Evolutionary conservation across 1,140 invertebrate species (phyloP).

Genomic region (Fopius arisanus): DNA sequence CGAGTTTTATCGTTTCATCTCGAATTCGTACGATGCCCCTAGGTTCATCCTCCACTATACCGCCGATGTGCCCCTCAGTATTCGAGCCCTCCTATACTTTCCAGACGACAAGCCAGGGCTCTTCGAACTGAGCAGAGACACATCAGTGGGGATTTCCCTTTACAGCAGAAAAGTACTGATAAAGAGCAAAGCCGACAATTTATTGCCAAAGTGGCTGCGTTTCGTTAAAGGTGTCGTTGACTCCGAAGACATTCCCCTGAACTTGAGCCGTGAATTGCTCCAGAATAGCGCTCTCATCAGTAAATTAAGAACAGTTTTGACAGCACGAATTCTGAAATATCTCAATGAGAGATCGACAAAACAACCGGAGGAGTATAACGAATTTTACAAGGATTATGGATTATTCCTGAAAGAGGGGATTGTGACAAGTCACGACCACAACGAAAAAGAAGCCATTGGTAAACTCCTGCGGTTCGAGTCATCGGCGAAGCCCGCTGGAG

Average conservation of each 20-base stretch:
- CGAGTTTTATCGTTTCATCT: conserved; percentile 91
- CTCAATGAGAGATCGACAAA: conserved; percentile 87
- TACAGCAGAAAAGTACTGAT: conserved; percentile 92
- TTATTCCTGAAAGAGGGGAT: conserved; percentile 96
- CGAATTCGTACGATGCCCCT: conserved; percentile 85
- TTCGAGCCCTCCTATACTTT: conserved; percentile 91
- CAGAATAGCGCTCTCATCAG: conserved; percentile 94
- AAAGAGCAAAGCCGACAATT: conserved; percentile 87
- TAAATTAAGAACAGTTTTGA: conserved; percentile 86
- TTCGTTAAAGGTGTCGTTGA: conserved; percentile 97
- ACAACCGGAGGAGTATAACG: conserved; percentile 80
- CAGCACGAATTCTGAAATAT: conserved; percentile 85
- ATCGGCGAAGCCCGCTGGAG: conserved; percentile 77
- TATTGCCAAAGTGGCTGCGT: conserved; percentile 93
- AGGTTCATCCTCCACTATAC: conserved; percentile 84
- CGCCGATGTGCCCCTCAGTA: conserved; percentile 90
- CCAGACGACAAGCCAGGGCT: conserved; percentile 89
- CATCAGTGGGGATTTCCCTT: conserved; percentile 81
- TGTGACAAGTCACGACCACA: conserved; percentile 79
- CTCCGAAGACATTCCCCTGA: conserved; percentile 97
- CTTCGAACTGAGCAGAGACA: conserved; percentile 89
- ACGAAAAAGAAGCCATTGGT: conserved; percentile 87
- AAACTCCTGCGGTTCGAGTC: conserved; percentile 94
- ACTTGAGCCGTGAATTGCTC: conserved; percentile 93
- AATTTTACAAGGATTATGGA: conserved; percentile 92